Evolutionary conservation across 1,140 invertebrate genomes (phyloP), one percentile per base, ranked within the genome.

Genomic region (Calycopis cecrops): DNA sequence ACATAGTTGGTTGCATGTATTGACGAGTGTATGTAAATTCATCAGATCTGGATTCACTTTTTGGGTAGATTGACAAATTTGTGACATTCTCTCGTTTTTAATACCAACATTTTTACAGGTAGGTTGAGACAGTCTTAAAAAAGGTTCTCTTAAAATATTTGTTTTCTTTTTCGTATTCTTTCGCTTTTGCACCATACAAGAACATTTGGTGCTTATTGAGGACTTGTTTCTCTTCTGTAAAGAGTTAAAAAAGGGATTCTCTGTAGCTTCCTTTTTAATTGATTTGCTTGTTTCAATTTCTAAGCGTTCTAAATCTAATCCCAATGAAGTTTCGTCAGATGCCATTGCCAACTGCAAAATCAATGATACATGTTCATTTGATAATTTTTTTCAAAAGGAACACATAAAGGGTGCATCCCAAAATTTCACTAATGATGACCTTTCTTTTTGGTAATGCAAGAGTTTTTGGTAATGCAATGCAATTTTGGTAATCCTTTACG

Each of bases 251-350:
- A 84, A 86, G 44, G 80, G 82, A 62, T 83, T 86, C 53, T 73
- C 62, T 52, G 56, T 58, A 55, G 58, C 65, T 0, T 61, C 56
- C 55, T 71, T 75, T 56, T 67, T 72, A 37, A 59, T 59, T 9
- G 56, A 17, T 64, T 67, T 74, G 37, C 56, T 66, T 44, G 65
- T 79, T 63, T 85, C 85, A 63, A 90, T 89, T 78, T 89, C 85
- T 38, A 90, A 65, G 57, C 83, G 85, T 52, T 81, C 84, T 76
- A 90, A 81, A 57, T 85, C 80, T 55, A 82, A 74, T 52, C 84
- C 74, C 37, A 90, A 60, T 42, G 77, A 74, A 58, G 88, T 78
- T 56, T 89, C 87, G 68, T 88, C 87, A 65, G 77, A 79, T 38
- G 80, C 72, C 87, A 88, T 88, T 61, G 34, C 65, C 55, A 12